Conservation (phyloP, 23 tunicate genomes). For the Trididemnum clinides region DNA sequence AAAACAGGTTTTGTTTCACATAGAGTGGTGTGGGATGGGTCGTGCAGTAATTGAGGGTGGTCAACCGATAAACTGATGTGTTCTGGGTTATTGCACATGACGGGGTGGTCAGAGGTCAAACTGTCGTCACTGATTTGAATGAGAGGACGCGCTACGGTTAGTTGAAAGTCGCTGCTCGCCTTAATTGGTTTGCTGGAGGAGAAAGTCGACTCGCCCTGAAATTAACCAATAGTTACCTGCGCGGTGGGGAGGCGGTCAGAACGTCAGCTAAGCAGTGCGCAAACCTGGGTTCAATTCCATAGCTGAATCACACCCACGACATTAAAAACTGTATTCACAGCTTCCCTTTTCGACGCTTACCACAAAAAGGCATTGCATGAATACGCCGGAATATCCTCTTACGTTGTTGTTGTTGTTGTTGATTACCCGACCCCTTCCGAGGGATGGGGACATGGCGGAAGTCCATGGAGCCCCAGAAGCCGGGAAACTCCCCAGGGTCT, state of each 20-base stretch:
- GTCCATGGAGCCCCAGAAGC: no score
- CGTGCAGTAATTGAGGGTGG: constrained; percentile 6
- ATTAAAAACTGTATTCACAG: no score
- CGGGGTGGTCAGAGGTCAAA: constrained; percentile 9
- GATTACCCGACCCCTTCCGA: no score
- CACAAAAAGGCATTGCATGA: not conserved
- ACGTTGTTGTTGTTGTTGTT: no score
- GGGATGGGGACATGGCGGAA: no score
- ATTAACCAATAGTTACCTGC: no score
- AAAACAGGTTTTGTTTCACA: constrained; percentile 11
- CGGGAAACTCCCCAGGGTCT: no score
- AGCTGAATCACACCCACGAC: no score
- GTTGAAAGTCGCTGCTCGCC: constrained; percentile 4
- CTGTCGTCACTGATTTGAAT: not conserved
- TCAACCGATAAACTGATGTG: constrained; percentile 11
- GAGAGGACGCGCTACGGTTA: constrained; percentile 5
- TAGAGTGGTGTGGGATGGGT: constrained; percentile 5
- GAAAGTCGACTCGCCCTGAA: not conserved
- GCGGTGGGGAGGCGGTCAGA: no score
- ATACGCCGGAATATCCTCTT: not conserved
- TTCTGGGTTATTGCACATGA: not conserved
- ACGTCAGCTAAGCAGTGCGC: no score
- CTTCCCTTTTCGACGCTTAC: not conserved
- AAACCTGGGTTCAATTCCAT: no score
- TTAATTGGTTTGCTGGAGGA: constrained; percentile 1